Base-by-base conservation (phyloP, 2,797 vertebrate species). In the Eospalax fontanierii region DNA sequence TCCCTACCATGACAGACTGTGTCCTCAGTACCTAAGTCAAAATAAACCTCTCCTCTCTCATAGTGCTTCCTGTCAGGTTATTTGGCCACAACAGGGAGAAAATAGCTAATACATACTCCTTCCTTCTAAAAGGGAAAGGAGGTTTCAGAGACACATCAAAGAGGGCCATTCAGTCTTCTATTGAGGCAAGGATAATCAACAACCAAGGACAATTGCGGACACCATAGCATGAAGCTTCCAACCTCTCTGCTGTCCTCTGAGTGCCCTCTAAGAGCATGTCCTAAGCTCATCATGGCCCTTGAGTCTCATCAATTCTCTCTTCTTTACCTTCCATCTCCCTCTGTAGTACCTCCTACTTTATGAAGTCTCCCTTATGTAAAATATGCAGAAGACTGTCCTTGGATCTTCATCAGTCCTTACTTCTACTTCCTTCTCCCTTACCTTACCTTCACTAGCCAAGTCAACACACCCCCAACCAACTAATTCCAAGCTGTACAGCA, bases 101-200 rank as follows among this genome's bases (percentile, higher is more conserved):
- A 50, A 40, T n/a, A 83, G 40, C 2, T 63, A 82, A 43, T 65
- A 28, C 4, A 65, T 28, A 38, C 30, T 6, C 43, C 74, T 65
- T 87, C 4, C 54, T 61, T 93, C 88, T 73, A 68, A 80, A 80
- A 87, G 24, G 11, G 19, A 85, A 65, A 54, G 28, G 93, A 16
- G 70, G 0, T 16, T 73, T 54, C 43, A 84, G 76, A 46, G 73
- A 71, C 22, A 65, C 2, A 40, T 71, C 26, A 68, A 91, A 83
- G 19, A 61, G 78, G 18, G 38, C 18, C 73, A 87, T 50, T 70
- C 21, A 18, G 59, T 30, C 76, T 35, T 2, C 59, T 18, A 6
- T 26, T 75, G 38, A 81, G 46, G 40, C 1, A 8, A 40, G 26
- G 74, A 33, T 38, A 18, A 24, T 43, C 26, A 79, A 33, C 65